A percentile compares a stretch with the other conserved stretches of the same genome.
Evolutionary conservation across 1,140 invertebrate genomes (phyloP).

Genomic region (Tetramorium parvispinum): DNA sequence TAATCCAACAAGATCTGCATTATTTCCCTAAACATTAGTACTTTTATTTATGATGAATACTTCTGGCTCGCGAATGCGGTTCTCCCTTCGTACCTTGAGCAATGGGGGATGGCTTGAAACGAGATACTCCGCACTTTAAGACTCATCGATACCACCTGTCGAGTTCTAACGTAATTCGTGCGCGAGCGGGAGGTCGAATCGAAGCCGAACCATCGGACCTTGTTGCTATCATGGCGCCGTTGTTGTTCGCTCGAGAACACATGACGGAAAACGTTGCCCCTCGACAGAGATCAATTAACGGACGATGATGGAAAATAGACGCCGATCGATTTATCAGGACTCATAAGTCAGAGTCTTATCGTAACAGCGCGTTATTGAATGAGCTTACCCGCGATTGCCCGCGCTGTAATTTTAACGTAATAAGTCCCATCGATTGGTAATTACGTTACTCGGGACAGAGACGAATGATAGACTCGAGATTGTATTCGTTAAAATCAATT

Average conservation of each 20-base stretch:
- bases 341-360: slow-evolving; percentile 50
- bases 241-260: slow-evolving; percentile 15
- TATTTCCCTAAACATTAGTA: neutral
- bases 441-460: slow-evolving; percentile 49
- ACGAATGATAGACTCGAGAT: slow-evolving; percentile 17
- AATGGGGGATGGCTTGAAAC: slow-evolving; percentile 63
- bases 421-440: slow-evolving; percentile 46
- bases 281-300: slow-evolving; percentile 57
- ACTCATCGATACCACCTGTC: slow-evolving; percentile 70
- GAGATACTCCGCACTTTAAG: slow-evolving; percentile 67
- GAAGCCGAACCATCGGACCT: slow-evolving; percentile 1
- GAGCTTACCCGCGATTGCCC: slow-evolving; percentile 37
- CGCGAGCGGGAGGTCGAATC: slow-evolving; percentile 33
- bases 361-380: slow-evolving; percentile 54
- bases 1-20: neutral
- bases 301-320: slow-evolving; percentile 56
- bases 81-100: slow-evolving; percentile 26
- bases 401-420: slow-evolving; percentile 56
- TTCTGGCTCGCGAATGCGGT: neutral
- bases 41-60: neutral
- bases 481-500: slow-evolving; percentile 38
- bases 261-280: slow-evolving; percentile 39
- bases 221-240: slow-evolving; percentile 2
- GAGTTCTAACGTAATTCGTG: slow-evolving; percentile 63
- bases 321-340: slow-evolving; percentile 51